phyloP scores from a whole-genome alignment of 2,888 invertebrate genomes.

The Falcaria lacertinaria region DNA sequence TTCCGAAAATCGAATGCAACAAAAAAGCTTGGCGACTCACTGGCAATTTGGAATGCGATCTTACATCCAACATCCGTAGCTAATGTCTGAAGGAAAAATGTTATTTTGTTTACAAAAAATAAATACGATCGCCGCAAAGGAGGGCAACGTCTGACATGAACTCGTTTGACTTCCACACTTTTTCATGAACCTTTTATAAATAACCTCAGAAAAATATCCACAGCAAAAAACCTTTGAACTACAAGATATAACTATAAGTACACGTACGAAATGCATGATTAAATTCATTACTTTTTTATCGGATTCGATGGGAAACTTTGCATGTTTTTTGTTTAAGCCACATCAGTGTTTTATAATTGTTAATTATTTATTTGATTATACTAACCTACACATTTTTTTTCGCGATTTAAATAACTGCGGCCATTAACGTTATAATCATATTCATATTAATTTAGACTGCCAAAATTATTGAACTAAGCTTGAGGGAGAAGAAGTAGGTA shows the following conservation, averaged over 20 bases:
- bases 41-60: not conserved
- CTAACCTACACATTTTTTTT: too few relatives aligned
- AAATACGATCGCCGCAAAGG: constrained; percentile 4
- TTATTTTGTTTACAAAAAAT: constrained; percentile 1
- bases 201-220: too few relatives aligned
- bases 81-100: not conserved
- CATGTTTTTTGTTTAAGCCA: too few relatives aligned
- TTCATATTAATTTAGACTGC: too few relatives aligned
- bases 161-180: constrained; percentile 40
- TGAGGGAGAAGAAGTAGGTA: too few relatives aligned
- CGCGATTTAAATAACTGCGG: too few relatives aligned
- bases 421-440: too few relatives aligned
- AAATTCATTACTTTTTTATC: not conserved
- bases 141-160: constrained; percentile 44
- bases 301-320: not conserved
- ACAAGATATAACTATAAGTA: not conserved
- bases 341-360: too few relatives aligned
- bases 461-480: too few relatives aligned
- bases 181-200: constrained; percentile 13
- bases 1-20: not conserved
- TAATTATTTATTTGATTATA: too few relatives aligned
- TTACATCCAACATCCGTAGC: not conserved
- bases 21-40: not conserved
- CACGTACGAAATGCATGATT: not conserved
- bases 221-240: not conserved